Evolutionary conservation across 2,888 invertebrate genomes (phyloP), one percentile per base, ranked within the genome.

Genomic region (Itoplectis maculator): DNA sequence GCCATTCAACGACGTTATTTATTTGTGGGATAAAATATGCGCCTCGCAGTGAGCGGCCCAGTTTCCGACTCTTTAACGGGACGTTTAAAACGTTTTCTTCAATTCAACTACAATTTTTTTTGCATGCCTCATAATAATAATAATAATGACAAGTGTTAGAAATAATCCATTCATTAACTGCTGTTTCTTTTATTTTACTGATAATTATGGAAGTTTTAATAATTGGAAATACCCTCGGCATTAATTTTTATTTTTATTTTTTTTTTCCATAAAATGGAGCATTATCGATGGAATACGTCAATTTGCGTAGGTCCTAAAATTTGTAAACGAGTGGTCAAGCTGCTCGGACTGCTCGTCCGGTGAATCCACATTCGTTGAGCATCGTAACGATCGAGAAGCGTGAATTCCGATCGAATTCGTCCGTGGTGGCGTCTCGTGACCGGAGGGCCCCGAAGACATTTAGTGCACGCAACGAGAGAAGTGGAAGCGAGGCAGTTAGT

Each of bases 401-500:
- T 79, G 73, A 75, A 78, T 82, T 84, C 76, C 61, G 82, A 83
- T 82, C 85, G 73, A 77, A 79, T 82, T 85, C 70, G 82, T 82
- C 80, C 77, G 79, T 85, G 74, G 88, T 88, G 86, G 88, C 88
- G 74, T 49, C 56, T 72, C 45, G 69, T 86, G 79, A 84, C 86
- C 84, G 56, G 63, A 68, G 85, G 84, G 81, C 59, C 15, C 7
- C n/a, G 20, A 15, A 29, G 59, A 51, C 56, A 45, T 35, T 8
- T 61, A 8, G 59, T 37, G 15, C 37, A n/a, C n/a, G 23, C 40
- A 6, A 23, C 23, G 51, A 72, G 65, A 42, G 42, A 51, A 70
- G 18, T 47, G 70, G 65, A 81, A 68, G 76, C 77, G 80, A 84
- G 84, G 87, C 86, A 88, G 89, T 89, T 90, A 88, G 88, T 89